phyloP scores from a whole-genome alignment of 1,140 invertebrate species.

The Patella vulgata region DNA sequence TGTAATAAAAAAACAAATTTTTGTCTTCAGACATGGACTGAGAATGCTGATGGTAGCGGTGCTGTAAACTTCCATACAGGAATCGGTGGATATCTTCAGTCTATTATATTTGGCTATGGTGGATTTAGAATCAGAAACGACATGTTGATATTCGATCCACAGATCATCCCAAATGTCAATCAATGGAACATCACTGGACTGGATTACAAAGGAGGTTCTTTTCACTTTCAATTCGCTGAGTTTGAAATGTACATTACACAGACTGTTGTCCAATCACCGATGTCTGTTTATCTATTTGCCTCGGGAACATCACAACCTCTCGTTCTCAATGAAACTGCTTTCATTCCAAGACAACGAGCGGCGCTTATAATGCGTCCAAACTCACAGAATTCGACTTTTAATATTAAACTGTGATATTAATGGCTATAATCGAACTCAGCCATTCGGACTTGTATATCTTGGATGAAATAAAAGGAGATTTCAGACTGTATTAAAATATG shows the following conservation, averaged over 20 bases:
- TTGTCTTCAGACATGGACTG: constrained; percentile 65
- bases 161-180: constrained; percentile 47
- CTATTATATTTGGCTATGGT: constrained; percentile 67
- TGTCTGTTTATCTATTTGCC: too few relatives aligned
- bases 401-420: too few relatives aligned
- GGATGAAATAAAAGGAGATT: too few relatives aligned
- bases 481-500: too few relatives aligned
- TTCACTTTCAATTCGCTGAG: constrained; percentile 32
- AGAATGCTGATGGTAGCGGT: constrained; percentile 61
- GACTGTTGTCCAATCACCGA: constrained; percentile 9
- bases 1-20: too few relatives aligned
- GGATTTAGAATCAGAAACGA: constrained; percentile 62
- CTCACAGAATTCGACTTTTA: too few relatives aligned
- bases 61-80: constrained; percentile 70
- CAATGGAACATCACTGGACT: constrained; percentile 52
- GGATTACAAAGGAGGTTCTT: constrained; percentile 39
- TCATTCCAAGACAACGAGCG: too few relatives aligned
- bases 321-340: too few relatives aligned
- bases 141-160: constrained; percentile 54
- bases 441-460: too few relatives aligned
- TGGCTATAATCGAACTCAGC: too few relatives aligned
- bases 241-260: constrained; percentile 24
- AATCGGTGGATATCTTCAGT: constrained; percentile 69
- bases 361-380: too few relatives aligned
- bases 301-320: too few relatives aligned